A percentile compares a stretch with the other conserved stretches of the same genome.
Conservation (phyloP, 2,888 invertebrate species). For the Steinernema scapterisci region DNA sequence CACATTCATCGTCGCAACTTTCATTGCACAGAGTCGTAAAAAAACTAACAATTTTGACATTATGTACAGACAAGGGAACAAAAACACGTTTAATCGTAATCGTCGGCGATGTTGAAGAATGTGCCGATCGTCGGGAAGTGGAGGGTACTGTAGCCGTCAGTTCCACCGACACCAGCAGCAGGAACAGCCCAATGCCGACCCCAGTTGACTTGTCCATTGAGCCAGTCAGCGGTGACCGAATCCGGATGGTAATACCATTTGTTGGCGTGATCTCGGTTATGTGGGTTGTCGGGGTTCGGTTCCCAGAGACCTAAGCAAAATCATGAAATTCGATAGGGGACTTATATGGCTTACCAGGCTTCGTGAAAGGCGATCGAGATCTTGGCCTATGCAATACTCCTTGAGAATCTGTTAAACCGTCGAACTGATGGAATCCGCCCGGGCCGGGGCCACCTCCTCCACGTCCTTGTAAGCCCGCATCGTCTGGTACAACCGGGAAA, state of each 20-base stretch:
- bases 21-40: too few relatives aligned
- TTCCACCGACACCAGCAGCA: conserved; percentile 60
- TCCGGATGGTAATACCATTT: conserved; percentile 56
- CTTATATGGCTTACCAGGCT: conserved; percentile 50
- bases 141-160: conserved; percentile 57
- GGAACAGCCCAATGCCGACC: conserved; percentile 63
- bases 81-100: conserved; percentile 51
- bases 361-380: conserved; percentile 59
- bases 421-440: conserved; percentile 33
- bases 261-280: conserved; percentile 61
- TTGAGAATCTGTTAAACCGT: conserved; percentile 36
- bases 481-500: conserved; percentile 34
- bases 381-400: conserved; percentile 57
- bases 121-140: conserved; percentile 61
- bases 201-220: conserved; percentile 56
- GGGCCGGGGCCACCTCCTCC: conserved; percentile 22
- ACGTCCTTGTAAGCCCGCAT: conserved; percentile 33
- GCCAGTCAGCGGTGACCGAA: conserved; percentile 58
- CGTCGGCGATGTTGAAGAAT: conserved; percentile 62
- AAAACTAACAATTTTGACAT: neutral
- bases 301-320: conserved; percentile 53
- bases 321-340: too few relatives aligned
- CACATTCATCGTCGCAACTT: too few relatives aligned
- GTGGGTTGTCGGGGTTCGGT: conserved; percentile 61
- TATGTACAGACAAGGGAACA: neutral